Evolutionary conservation across 2,113 vertebrate genomes (phyloP).

Genomic region (Hepsetus odoe): DNA sequence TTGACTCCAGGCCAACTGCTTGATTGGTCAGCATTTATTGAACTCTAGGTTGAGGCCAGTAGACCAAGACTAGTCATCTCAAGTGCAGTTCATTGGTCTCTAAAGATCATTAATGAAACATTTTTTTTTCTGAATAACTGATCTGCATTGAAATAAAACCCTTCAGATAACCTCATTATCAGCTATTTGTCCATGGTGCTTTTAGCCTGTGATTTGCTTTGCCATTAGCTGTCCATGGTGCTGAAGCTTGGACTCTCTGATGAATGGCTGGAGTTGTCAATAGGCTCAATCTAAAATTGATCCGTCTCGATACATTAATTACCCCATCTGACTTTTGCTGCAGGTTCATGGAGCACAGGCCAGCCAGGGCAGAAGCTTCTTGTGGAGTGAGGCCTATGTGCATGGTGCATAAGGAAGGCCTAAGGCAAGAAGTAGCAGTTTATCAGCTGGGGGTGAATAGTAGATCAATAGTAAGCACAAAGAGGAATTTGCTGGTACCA

Average conservation of each 20-base stretch:
- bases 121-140: conserved; percentile 7
- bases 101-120: background rate
- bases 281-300: conserved; percentile 51
- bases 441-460: conserved; percentile 57
- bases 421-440: conserved; percentile 53
- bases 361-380: background rate
- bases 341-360: conserved; percentile 19
- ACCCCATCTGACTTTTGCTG: conserved; percentile 25
- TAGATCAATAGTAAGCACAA: conserved; percentile 50
- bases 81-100: background rate
- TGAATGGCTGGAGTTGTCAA: conserved; percentile 43
- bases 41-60: conserved; percentile 19
- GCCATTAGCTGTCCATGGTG: conserved; percentile 4
- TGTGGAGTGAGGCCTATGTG: conserved; percentile 33
- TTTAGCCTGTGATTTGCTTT: conserved; percentile 25
- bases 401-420: conserved; percentile 46
- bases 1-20: conserved; percentile 9
- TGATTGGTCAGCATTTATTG: conserved; percentile 47
- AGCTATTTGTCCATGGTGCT: conserved; percentile 22
- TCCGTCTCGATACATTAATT: conserved; percentile 50
- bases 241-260: conserved; percentile 28
- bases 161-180: conserved; percentile 15
- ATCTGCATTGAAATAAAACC: background rate
- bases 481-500: conserved; percentile 35
- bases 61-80: conserved; percentile 5